Conservation (phyloP, 2,888 invertebrate species). For the Sinopyrophorus schimmeli region DNA sequence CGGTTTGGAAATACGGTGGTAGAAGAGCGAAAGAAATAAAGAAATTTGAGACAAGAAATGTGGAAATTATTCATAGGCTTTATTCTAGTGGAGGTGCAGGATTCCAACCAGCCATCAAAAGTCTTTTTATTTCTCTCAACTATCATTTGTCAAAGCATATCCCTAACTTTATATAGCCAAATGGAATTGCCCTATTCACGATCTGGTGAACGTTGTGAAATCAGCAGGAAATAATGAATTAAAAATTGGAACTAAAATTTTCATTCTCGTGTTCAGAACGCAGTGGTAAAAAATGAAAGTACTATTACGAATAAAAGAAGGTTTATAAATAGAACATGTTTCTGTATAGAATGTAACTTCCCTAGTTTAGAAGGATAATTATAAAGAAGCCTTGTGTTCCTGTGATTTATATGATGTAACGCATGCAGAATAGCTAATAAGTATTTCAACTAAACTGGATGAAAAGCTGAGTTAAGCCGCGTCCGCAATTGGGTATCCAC, state of each 20-base stretch:
- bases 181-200: constrained; percentile 29
- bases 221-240: constrained; percentile 26
- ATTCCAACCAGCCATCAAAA: constrained; percentile 48
- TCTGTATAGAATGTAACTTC: constrained; percentile 17
- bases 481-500: constrained; percentile 52
- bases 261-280: too few relatives aligned
- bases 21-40: constrained; percentile 49
- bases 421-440: constrained; percentile 55
- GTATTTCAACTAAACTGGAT: constrained; percentile 50
- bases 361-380: constrained; percentile 26
- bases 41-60: constrained; percentile 54
- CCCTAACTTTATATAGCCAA: constrained; percentile 37
- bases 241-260: constrained; percentile 23
- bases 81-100: constrained; percentile 49
- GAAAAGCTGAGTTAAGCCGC: constrained; percentile 45
- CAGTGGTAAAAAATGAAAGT: too few relatives aligned
- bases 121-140: constrained; percentile 50
- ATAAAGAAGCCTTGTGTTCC: constrained; percentile 28
- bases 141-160: constrained; percentile 53
- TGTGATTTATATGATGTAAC: constrained; percentile 52
- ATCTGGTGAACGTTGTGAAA: constrained; percentile 29
- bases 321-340: too few relatives aligned
- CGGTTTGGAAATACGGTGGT: constrained; percentile 46
- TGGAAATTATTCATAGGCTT: constrained; percentile 55
- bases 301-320: too few relatives aligned